Base-by-base conservation (phyloP, 2,888 invertebrate species). In the Yponomeuta sedellus region DNA sequence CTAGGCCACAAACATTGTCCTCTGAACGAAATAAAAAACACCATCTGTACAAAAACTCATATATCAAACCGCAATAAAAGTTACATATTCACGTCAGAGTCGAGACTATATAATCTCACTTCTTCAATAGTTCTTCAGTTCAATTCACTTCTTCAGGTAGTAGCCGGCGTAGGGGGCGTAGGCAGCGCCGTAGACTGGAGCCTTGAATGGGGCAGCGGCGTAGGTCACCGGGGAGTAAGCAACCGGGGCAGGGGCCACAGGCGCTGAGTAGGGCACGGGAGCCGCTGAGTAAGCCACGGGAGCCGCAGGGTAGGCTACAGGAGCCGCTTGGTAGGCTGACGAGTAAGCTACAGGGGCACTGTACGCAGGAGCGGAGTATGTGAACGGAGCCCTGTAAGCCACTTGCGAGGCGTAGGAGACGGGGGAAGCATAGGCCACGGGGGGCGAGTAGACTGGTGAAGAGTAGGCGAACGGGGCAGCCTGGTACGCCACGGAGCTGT, bases 341-440 rank as follows among this genome's bases (percentile, higher is more conserved):
- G 34, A 8, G 52, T 72, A 68, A 67, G 69, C 73, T 52, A 73
- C 68, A 3, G 64, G 64, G 19, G 64, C 57, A 20, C 28, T 22
- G 25, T 34, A 34, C 10, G 34, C 3, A 5, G 34, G 34, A 34
- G 34, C 34, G 34, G 34, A 19, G 25, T 62, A 39, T 28, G 39
- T 52, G 44, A 28, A 12, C n/a, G 62, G 39, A 28, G 39, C 5
- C 44, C 16, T 52, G 44, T 52, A 52, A 8, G 44, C 16, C 44
- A 52, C 44, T 16, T 52, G 44, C 44, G 44, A 12, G 34, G 62
- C n/a, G 62, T 62, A 62, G 16, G 62, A 28, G 12, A 62, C 28
- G 11, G 19, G 63, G 40, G 64, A 12, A 25, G 81, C 79, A 70
- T 83, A 83, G 12, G 80, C 75, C 22, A 73, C 66, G 6, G 64